Evolutionary conservation across 2,888 invertebrate genomes (phyloP).

Genomic region (Morpho achilles): DNA sequence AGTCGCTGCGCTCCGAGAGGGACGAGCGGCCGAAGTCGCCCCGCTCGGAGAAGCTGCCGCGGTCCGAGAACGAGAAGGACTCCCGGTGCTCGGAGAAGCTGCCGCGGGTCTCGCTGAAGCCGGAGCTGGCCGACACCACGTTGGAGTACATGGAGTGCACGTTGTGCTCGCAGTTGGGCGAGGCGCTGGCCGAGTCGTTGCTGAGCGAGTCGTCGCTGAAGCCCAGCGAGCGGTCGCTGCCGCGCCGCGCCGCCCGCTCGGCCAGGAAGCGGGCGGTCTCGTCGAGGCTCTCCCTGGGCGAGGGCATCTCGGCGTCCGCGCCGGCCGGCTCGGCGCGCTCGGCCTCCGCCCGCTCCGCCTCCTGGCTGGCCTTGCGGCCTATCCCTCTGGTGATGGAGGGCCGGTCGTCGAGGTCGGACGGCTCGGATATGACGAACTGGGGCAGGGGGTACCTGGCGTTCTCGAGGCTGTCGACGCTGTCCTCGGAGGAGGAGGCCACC

Average conservation of each 20-base stretch:
- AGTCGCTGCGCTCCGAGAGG: slow-evolving; percentile 78
- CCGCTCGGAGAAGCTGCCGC: slow-evolving; percentile 69
- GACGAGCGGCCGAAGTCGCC: slow-evolving; percentile 67
- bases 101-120: slow-evolving; percentile 78
- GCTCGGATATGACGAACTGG: slow-evolving; percentile 85
- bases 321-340: slow-evolving; percentile 31
- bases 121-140: slow-evolving; percentile 79
- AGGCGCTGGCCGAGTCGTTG: slow-evolving; percentile 79
- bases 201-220: slow-evolving; percentile 87
- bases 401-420: slow-evolving; percentile 82
- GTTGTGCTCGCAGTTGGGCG: slow-evolving; percentile 77
- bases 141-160: slow-evolving; percentile 71
- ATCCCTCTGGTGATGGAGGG: slow-evolving; percentile 91
- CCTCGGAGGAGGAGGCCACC: slow-evolving; percentile 87
- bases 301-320: slow-evolving; percentile 61
- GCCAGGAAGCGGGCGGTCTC: slow-evolving; percentile 43
- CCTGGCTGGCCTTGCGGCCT: slow-evolving; percentile 84
- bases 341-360: slow-evolving; percentile 65
- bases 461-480: slow-evolving; percentile 84
- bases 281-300: slow-evolving; percentile 50
- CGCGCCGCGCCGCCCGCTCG: slow-evolving; percentile 74
- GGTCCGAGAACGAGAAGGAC: slow-evolving; percentile 69
- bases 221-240: slow-evolving; percentile 84
- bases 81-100: slow-evolving; percentile 71
- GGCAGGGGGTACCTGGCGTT: slow-evolving; percentile 73